Evolutionary conservation across 2,113 vertebrate species (phyloP), one percentile per base, ranked within the genome.

Genomic region (Oenanthe oenanthe): DNA sequence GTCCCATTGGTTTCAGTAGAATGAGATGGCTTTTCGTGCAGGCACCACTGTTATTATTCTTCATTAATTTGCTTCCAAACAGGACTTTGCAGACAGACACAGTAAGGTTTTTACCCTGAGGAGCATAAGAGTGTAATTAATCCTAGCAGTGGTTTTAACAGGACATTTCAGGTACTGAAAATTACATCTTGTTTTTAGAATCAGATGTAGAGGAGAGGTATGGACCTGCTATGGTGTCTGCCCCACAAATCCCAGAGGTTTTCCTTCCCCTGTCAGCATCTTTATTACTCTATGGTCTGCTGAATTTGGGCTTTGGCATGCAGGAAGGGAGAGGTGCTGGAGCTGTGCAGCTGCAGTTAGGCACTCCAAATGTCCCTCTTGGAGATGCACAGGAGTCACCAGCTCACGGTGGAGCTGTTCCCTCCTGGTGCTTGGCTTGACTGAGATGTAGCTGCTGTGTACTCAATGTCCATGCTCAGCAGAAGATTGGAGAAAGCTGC

Each of bases 11-110:
- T 87, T 95, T 95, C 53, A 57, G 60, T 15, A 67, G 85, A 88
- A 83, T 1, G 4, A 40, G 51, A 90, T 92, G 57, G 53, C 51
- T 84, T 94, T 81, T 77, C 6, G 8, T 72, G 79, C 78, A 86
- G 83, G n/a, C 57, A 63, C 36, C 57, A 38, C 70, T 77, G n/a
- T 76, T 93, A 62, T 57, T 93, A 86, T 79, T 90, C 58, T 88
- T 94, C 71, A 80, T 89, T 83, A 92, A 56, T 94, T 95, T 92
- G 63, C 84, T 90, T 34, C 88, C 90, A 86, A 90, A 57, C 43
- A 86, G 79, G 48, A 72, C 36, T 93, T 83, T 93, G 79, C 63
- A 84, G 89, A 40, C 62, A 83, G 28, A 53, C 61, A 48, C 20
- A 63, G 47, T 20, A 80, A 92, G 51, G 25, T 42, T 83, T 89